These are phyloP conservation scores for Turritopsis rubra DNA, from an alignment of 30 jellyfish, hydroid and myxozoan species.

Conservation along the genomic window DNA sequence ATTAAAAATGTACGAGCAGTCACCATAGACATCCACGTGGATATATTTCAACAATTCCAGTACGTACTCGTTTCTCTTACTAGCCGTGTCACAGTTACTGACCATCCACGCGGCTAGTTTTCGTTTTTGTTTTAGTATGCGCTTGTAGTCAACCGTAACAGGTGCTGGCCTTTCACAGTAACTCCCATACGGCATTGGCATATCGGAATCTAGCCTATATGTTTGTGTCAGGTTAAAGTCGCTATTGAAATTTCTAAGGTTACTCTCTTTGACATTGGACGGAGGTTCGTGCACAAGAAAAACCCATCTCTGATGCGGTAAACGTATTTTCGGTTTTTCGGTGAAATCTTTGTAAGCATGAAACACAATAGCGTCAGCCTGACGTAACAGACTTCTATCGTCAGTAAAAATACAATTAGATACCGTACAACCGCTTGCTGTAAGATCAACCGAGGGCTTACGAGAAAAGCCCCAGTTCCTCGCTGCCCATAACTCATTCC, in stretches of 20 bases:
- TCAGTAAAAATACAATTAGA: neutral
- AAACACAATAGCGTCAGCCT: neutral
- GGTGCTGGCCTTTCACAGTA: constrained; percentile 9
- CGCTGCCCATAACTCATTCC: neutral
- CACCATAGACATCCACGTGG: constrained; percentile 60
- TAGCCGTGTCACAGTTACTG: neutral
- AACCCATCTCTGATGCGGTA: neutral
- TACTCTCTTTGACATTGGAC: neutral
- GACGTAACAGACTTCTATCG: constrained; percentile 1
- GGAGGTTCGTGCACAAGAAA: constrained; percentile 6
- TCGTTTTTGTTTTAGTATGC: constrained; percentile 6
- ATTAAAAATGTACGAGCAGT: constrained; percentile 46
- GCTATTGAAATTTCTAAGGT: neutral
- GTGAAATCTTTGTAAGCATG: neutral
- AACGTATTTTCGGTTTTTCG: neutral
- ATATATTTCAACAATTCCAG: constrained; percentile 47
- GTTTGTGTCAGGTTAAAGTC: constrained; percentile 26
- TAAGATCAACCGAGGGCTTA: neutral
- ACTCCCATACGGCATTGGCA: constrained; percentile 29
- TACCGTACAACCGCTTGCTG: neutral
- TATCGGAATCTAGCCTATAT: constrained; percentile 28
- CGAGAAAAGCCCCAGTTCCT: constrained; percentile 12
- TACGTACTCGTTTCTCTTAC: constrained; percentile 16
- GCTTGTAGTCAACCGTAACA: neutral
- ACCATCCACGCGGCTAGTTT: constrained; percentile 38